Evolutionary conservation across 2,797 vertebrate genomes (phyloP), one percentile per base, ranked within the genome.

Genomic region (Brachyrhaphis roseni): DNA sequence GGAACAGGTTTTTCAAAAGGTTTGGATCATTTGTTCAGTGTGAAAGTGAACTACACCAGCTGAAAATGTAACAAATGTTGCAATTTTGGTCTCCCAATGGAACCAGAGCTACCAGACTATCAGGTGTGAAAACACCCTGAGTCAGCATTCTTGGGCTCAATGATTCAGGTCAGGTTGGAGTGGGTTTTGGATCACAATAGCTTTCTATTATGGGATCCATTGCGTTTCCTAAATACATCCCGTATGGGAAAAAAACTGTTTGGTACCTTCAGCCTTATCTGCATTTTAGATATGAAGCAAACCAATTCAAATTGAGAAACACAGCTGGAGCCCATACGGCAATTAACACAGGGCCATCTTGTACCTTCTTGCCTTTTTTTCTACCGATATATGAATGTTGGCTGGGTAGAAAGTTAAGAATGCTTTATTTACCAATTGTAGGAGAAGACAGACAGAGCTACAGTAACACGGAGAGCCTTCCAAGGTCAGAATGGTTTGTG

Each of bases 391-490:
- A 68, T 41, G 41, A 70, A 43, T 43, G 36, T 70, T 43, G 23
- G 10, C 66, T 26, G 66, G 82, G 78, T 62, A 70, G 4, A 45
- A 49, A 47, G 39, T 31, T 34, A 62, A 59, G 57, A 77, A 68
- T 74, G 72, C 76, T 55, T 74, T 78, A 77, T 88, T 89, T 82
- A 82, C 53, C 18, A 72, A 73, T 86, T 75, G 78, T 31, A 79
- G 68, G 53, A 55, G 28, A 83, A 72, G 78, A 72, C 46, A 11
- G 57, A 83, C 41, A 82, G 71, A 72, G 84, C 82, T 84, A 78
- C 41, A 26, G 83, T 80, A 88, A 89, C 43, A 73, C 41, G 70
- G 59, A 81, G 83, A 90, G 87, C 88, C 86, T 85, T 76, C 82
- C 6, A 81, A 88, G 90, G 88, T 92, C 89, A 86, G 77, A 78